Evolutionary conservation across 2,797 vertebrate genomes (phyloP).

Genomic region (Myotis myotis): DNA sequence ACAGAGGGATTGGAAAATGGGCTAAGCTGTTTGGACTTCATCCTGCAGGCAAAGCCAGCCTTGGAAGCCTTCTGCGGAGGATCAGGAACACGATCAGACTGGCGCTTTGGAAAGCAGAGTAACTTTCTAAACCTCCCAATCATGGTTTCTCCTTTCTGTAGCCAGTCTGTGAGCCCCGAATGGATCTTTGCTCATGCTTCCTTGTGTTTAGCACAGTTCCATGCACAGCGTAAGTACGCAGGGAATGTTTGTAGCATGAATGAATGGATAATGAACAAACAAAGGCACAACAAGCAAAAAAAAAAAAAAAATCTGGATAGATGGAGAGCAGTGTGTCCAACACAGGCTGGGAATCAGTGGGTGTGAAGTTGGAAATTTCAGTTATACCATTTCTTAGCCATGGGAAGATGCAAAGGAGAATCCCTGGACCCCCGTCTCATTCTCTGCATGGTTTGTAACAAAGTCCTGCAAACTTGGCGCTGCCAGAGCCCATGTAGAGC

Average conservation of each 20-base stretch:
- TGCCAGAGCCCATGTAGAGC: not conserved
- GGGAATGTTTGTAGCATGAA: not conserved
- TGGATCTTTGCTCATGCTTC: not conserved
- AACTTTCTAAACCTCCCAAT: not conserved
- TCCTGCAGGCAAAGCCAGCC: conserved; percentile 14
- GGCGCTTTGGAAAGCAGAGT: not conserved
- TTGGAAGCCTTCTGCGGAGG: not conserved
- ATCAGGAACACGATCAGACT: not conserved
- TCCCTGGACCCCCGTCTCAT: not conserved
- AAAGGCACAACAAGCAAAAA: not conserved
- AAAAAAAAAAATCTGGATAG: not conserved
- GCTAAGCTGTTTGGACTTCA: conserved; percentile 10
- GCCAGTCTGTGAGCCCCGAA: not conserved
- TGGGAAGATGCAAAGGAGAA: not conserved
- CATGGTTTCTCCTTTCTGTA: not conserved
- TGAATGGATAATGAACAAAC: not conserved
- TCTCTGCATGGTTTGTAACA: not conserved
- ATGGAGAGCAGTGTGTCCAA: not conserved
- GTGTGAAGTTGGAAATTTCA: not conserved
- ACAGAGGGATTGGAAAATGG: not conserved
- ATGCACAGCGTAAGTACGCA: not conserved
- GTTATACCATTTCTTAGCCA: not conserved
- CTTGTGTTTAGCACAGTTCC: not conserved
- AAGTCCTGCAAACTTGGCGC: not conserved
- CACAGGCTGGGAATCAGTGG: not conserved